Conservation (phyloP, 2,888 invertebrate genomes). For the Melitaea athalia region DNA sequence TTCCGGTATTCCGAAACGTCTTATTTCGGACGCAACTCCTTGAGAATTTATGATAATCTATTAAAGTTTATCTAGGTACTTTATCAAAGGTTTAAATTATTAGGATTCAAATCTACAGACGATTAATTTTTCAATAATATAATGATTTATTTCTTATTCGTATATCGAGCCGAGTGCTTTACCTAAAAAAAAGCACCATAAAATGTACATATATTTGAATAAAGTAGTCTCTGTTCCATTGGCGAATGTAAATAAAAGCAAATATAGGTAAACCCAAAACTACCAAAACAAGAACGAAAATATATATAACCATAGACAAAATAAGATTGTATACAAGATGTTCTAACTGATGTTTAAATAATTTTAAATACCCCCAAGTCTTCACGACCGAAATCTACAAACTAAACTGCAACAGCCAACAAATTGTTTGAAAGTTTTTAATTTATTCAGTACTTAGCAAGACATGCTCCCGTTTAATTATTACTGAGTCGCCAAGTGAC, state of each 20-base stretch:
- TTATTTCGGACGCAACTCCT: neutral
- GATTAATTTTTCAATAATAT: neutral
- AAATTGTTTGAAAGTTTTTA: slow-evolving; percentile 43
- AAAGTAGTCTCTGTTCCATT: too few species aligned
- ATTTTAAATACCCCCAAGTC: neutral
- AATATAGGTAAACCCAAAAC: neutral
- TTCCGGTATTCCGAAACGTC: slow-evolving; percentile 52
- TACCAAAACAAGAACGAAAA: neutral
- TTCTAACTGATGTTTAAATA: slow-evolving; percentile 1
- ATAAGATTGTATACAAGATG: neutral
- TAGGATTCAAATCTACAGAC: neutral
- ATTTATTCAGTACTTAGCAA: slow-evolving; percentile 48
- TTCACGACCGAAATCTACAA: slow-evolving; percentile 3
- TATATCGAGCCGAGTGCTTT: neutral
- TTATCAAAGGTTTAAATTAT: neutral
- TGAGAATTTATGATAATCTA: slow-evolving; percentile 3
- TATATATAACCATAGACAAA: too few species aligned
- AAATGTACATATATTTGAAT: too few species aligned
- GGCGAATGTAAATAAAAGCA: neutral
- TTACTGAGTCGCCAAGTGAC: slow-evolving; percentile 45
- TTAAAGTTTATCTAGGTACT: neutral
- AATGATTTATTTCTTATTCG: neutral
- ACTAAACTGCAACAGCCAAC: slow-evolving; percentile 22
- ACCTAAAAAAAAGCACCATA: too few species aligned
- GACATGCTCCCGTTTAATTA: slow-evolving; percentile 47